Evolutionary conservation across 2,888 invertebrate genomes (phyloP).

Genomic region (Liodrosophila aerea): DNA sequence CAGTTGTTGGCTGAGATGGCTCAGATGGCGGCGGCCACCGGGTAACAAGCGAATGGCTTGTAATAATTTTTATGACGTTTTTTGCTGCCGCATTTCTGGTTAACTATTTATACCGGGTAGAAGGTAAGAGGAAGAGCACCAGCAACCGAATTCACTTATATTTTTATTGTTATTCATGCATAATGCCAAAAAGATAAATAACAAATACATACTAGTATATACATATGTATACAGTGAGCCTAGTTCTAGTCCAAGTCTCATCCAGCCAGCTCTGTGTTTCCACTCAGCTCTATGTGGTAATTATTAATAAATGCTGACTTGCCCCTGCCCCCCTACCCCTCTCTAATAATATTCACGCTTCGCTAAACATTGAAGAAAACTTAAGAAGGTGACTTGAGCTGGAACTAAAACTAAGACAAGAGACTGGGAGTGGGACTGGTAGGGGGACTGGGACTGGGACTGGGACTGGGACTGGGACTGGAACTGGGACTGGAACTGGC

Average conservation of each 20-base stretch:
- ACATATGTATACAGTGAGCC: conserved; percentile 22
- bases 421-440: conserved; percentile 21
- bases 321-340: conserved; percentile 28
- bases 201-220: conserved; percentile 52
- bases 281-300: conserved; percentile 54
- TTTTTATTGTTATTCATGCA: conserved; percentile 75
- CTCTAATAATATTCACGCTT: conserved; percentile 73
- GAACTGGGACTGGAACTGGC: conserved; percentile 13
- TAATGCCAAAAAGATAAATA: conserved; percentile 75
- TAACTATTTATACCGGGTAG: conserved; percentile 55
- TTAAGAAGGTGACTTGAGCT: conserved; percentile 28
- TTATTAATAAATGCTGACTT: conserved; percentile 70
- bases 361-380: conserved; percentile 73
- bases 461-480: conserved; percentile 25
- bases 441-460: conserved; percentile 21
- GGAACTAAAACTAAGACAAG: conserved; percentile 30
- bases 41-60: conserved; percentile 61
- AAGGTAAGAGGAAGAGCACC: conserved; percentile 10
- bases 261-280: conserved; percentile 5
- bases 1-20: not conserved
- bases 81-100: conserved; percentile 61
- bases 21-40: conserved; percentile 30
- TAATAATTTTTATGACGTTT: conserved; percentile 68
- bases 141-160: conserved; percentile 55
- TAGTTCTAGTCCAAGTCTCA: conserved; percentile 19